Base-by-base conservation (phyloP, 2,888 invertebrate species). In the Calameuta filiformis region DNA sequence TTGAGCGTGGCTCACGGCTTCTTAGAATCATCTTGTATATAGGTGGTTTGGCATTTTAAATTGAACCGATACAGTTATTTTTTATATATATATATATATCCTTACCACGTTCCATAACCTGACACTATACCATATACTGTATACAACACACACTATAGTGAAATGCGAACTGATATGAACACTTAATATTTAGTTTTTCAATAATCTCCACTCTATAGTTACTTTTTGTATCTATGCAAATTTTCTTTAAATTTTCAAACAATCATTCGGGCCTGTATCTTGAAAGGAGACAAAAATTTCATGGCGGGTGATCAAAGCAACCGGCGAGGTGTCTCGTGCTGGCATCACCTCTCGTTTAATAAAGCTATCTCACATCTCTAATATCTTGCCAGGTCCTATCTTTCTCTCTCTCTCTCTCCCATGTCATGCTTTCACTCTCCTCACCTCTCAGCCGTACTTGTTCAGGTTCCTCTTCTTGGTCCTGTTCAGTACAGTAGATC, bases 361-460 rank as follows among this genome's bases (percentile, higher is more conserved):
- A 90, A 90, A 89, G 84, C 85, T 89, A 89, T 89, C 89, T 87
- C 80, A 78, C 85, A 90, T 90, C 89, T 89, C 86, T 86, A 86
- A 88, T 88, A 88, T 86, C 85, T 84, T 78, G 80, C 76, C 74
- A 40, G 77, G n/a, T 74, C 23, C 35, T 73, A 11, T 30, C 73
- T 30, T 11, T 35, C n/a, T 33, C 30, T 73, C 73, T 15, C 12
- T 73, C 34, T 23, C 23, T 12, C 73, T 2, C 9, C 2, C 73
- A 23, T 76, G 69, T 73, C 40, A 23, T n/a, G 74, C 75, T 74
- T 56, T 73, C 31, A 69, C 69, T 30, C n/a, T 76, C 56, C 35
- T 73, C 73, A 74, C 79, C 75, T 76, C 69, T 73, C 76, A 33
- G 34, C 33, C 15, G 40, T 40, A 40, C 23, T 40, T 40, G 15